phyloP scores from a whole-genome alignment of 2,797 vertebrate genomes.

The Netta rufina region DNA sequence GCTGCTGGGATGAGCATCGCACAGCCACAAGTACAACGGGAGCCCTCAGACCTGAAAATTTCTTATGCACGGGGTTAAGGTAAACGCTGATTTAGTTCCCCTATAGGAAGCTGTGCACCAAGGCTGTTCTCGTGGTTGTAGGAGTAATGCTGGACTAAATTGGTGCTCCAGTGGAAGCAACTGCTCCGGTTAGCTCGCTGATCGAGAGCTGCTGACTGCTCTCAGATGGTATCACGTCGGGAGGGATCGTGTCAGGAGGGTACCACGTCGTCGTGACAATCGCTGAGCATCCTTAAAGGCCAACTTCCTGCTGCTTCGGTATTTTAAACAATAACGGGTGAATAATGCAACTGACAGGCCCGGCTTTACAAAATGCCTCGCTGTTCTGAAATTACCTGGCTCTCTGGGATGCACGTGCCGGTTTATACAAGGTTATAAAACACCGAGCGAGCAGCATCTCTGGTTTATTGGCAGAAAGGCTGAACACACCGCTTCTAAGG shows the following conservation, averaged over 20 bases:
- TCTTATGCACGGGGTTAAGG: background rate
- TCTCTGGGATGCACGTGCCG: background rate
- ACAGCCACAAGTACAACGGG: background rate
- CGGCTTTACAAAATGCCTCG: background rate
- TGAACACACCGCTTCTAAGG: background rate
- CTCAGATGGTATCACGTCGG: background rate
- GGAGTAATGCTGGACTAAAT: background rate
- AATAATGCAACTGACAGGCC: background rate
- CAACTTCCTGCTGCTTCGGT: background rate
- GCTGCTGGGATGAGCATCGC: background rate
- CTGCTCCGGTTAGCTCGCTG: background rate
- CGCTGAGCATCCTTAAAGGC: background rate
- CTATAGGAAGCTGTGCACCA: background rate
- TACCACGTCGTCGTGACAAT: fast-evolving
- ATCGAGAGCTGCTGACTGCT: fast-evolving
- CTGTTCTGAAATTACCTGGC: fast-evolving
- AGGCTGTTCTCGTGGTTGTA: background rate
- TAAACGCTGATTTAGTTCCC: background rate
- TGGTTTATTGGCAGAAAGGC: background rate
- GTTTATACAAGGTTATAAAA: background rate
- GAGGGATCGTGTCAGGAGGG: background rate
- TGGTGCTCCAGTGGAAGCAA: background rate
- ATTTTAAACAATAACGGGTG: background rate
- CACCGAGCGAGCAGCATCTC: fast-evolving
- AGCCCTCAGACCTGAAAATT: background rate